Conservation (phyloP, 1,140 invertebrate species). For the Drosophila takahashii region DNA sequence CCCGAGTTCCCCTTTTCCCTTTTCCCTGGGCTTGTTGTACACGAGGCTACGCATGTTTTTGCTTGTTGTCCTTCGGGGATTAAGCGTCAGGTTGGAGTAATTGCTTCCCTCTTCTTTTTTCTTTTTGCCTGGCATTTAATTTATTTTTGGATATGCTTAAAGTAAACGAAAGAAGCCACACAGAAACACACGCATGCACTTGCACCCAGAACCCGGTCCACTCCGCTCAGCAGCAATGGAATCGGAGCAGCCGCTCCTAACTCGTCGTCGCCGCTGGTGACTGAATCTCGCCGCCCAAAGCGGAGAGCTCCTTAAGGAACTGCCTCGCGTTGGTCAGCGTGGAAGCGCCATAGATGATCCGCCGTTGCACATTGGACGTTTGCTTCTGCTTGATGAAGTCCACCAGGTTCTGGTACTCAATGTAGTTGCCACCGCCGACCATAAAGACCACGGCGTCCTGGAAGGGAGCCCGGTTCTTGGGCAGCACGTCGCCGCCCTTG, state of each 20-base stretch:
- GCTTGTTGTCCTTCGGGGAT: constrained; percentile 82
- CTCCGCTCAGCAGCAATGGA: constrained; percentile 65
- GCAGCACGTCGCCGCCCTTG: constrained; percentile 89
- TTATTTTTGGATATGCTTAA: constrained; percentile 83
- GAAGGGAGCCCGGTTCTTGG: constrained; percentile 89
- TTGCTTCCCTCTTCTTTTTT: constrained; percentile 57
- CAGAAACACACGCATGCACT: constrained; percentile 23
- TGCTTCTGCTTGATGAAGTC: constrained; percentile 96
- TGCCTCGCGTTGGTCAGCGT: constrained; percentile 96
- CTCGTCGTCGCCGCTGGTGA: constrained; percentile 67
- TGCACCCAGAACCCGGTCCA: constrained; percentile 24
- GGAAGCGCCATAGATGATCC: constrained; percentile 97
- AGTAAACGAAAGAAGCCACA: constrained; percentile 64
- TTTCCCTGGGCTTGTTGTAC: constrained; percentile 64
- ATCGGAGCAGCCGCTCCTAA: constrained; percentile 69
- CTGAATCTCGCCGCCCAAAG: constrained; percentile 90
- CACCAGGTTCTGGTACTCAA: constrained; percentile 99
- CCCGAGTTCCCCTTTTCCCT: constrained; percentile 11
- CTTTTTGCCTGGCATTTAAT: constrained; percentile 74
- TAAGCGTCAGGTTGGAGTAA: constrained; percentile 78
- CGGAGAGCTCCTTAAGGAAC: constrained; percentile 95
- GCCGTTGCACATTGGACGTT: constrained; percentile 89
- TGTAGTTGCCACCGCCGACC: constrained; percentile 99
- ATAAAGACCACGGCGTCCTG: constrained; percentile 98
- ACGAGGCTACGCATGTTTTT: constrained; percentile 77